These are phyloP conservation scores for Plebejus argus DNA, from an alignment of 2,888 invertebrate species.

Conservation along the genomic window DNA sequence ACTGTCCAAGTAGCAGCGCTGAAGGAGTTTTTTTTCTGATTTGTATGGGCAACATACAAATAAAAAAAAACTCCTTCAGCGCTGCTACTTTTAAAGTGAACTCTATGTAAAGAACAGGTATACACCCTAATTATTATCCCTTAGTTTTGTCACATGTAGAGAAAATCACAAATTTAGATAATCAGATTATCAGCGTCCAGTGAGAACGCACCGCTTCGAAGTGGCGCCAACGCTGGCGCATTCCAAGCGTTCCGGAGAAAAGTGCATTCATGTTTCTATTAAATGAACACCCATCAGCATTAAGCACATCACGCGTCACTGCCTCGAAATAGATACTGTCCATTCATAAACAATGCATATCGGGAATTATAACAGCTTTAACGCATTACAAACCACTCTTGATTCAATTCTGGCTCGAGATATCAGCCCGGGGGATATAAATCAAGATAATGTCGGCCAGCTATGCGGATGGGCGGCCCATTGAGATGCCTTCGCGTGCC, in stretches of 20 bases:
- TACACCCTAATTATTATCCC: too few species aligned
- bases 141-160: too few species aligned
- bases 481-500: slow-evolving; percentile 73
- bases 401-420: slow-evolving; percentile 56
- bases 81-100: too few species aligned
- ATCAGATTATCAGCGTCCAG: too few species aligned
- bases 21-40: too few species aligned
- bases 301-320: slow-evolving; percentile 62
- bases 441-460: slow-evolving; percentile 69
- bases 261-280: slow-evolving; percentile 64
- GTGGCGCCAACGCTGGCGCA: slow-evolving; percentile 51
- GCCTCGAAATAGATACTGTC: slow-evolving; percentile 63
- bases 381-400: slow-evolving; percentile 59
- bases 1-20: too few species aligned
- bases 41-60: too few species aligned
- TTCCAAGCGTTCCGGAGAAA: slow-evolving; percentile 53
- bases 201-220: too few species aligned
- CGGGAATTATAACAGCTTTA: slow-evolving; percentile 59
- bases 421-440: slow-evolving; percentile 61
- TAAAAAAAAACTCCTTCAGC: too few species aligned
- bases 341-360: slow-evolving; percentile 71
- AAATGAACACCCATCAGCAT: slow-evolving; percentile 58
- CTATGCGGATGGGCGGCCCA: slow-evolving; percentile 69
- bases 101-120: too few species aligned
- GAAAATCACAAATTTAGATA: too few species aligned